Evolutionary conservation across 1,140 invertebrate species (phyloP), one percentile per base, ranked within the genome.

Genomic region (Acromyrmex heyeri): DNA sequence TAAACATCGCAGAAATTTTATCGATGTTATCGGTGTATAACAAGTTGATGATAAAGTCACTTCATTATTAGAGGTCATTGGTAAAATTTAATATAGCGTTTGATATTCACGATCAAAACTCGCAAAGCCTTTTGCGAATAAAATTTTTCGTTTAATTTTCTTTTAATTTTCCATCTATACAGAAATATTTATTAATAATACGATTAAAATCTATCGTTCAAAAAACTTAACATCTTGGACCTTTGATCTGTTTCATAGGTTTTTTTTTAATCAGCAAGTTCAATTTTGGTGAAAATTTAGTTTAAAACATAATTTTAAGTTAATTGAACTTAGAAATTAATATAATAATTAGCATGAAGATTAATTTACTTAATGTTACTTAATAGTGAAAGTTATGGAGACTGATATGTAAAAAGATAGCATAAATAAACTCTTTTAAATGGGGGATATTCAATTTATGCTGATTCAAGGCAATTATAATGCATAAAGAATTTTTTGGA

Each of bases 11-110:
- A 77, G 16, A 38, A 24, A 62, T 50, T 65, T 86, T 87, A 88
- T 88, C 69, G 14, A 38, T 44, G 48, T 72, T 86, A 87, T 86
- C 73, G 38, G 61, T 44, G 30, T 55, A 44, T 53, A 61, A 50
- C 2, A 5, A 1, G 8, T 44, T 44, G 6, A 21, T 44, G 75
- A 81, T 81, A 86, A 86, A 55, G 8, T 67, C 59, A 79, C 24
- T 55, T 86, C 3, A 27, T 55, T 44, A 44, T 62, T 38, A 44
- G 27, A 44, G 27, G 6, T 7, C 34, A 38, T 6, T 8, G 14
- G 5, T 24, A 18, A 21, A 59, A 81, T 70, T 81, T 81, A 24
- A 8, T 44, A 21, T 1, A 44, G 34, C 38, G 7, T 10, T 61
- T 61, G 59, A 81, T 86, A 4, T 24, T 18, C 4, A 12, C 3